phyloP scores from a whole-genome alignment of 2,113 vertebrate genomes.

The Lepidothrix coronata region DNA sequence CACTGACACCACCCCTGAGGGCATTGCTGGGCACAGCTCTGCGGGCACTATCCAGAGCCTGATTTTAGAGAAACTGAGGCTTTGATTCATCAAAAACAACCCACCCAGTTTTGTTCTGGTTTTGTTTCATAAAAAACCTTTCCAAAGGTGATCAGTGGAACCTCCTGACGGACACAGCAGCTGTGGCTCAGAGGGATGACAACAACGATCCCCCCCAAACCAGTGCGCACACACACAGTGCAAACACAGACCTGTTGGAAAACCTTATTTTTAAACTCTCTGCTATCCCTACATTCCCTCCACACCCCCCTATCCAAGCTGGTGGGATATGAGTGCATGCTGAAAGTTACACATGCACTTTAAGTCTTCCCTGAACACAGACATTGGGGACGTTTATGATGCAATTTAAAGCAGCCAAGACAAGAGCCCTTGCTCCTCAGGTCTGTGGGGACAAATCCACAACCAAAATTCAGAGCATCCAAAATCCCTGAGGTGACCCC shows the following conservation, averaged over 20 bases:
- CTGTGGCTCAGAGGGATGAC: not conserved
- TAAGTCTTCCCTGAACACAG: not conserved
- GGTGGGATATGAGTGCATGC: rapidly evolving
- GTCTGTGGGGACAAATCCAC: not conserved
- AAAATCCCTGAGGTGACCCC: not conserved
- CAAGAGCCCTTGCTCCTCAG: not conserved
- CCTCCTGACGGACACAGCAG: not conserved
- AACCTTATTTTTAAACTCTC: not conserved
- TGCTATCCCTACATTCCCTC: not conserved
- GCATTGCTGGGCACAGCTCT: not conserved
- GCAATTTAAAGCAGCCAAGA: not conserved
- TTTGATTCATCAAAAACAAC: not conserved
- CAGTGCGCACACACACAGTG: not conserved
- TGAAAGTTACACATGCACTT: not conserved
- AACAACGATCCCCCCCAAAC: not conserved
- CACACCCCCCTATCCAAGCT: not conserved
- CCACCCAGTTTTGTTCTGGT: not conserved
- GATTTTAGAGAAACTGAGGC: not conserved
- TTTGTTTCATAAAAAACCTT: not conserved
- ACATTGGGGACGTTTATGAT: not conserved
- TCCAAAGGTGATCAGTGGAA: not conserved
- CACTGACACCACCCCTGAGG: not conserved
- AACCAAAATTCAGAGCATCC: not conserved
- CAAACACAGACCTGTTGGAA: not conserved
- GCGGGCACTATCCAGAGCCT: not conserved